Conservation (phyloP, 2,797 vertebrate genomes). For the Gallinago nigripennis region DNA sequence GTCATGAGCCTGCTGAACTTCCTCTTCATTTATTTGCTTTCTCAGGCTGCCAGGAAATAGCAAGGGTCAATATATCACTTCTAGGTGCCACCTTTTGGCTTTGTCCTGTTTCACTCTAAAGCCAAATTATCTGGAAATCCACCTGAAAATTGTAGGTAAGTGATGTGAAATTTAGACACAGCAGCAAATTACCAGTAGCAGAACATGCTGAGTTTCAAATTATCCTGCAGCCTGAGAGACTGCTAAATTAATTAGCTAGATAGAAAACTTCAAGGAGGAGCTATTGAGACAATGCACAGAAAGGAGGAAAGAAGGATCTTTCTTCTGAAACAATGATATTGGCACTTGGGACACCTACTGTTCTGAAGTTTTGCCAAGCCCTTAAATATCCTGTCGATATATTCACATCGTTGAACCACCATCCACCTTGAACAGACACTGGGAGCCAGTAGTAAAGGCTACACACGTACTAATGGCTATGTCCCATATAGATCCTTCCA, state of each 20-base stretch:
- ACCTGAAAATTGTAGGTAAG: background rate
- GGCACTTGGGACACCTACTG: background rate
- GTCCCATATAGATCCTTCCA: background rate
- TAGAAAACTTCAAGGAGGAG: background rate
- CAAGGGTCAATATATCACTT: background rate
- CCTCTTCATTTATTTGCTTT: background rate
- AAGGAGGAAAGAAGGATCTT: background rate
- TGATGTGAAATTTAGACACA: background rate
- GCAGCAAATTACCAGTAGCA: background rate
- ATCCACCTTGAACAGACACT: background rate
- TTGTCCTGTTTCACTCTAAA: background rate
- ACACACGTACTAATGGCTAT: background rate
- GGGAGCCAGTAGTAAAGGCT: background rate
- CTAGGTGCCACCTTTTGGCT: background rate
- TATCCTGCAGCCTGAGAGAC: background rate
- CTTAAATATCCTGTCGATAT: fast-evolving
- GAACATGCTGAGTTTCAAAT: slow-evolving; percentile 8
- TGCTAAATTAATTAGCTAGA: background rate
- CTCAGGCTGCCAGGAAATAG: background rate
- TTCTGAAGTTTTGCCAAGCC: background rate
- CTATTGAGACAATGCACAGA: background rate
- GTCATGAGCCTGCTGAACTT: background rate
- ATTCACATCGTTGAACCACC: background rate
- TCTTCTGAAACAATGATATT: background rate
- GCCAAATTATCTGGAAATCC: background rate